Evolutionary conservation across 2,113 vertebrate genomes (phyloP).

Genomic region (Alethe castanea): DNA sequence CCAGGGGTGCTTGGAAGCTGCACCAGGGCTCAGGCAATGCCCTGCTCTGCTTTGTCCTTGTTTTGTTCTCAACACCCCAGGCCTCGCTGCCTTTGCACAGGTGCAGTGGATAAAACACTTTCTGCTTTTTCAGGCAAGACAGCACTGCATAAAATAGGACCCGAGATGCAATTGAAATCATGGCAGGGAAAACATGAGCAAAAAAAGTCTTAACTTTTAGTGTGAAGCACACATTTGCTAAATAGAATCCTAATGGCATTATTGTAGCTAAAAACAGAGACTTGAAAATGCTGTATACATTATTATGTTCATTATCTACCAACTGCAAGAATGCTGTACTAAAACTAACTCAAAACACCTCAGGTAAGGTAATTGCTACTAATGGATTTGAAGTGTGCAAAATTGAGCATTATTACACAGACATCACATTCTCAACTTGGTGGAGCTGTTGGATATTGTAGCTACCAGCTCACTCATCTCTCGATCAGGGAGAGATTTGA

Average conservation of each 20-base stretch:
- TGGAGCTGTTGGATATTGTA: constrained; percentile 72
- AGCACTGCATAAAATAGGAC: not conserved
- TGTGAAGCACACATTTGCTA: constrained; percentile 73
- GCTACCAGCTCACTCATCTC: constrained; percentile 77
- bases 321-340: constrained; percentile 87
- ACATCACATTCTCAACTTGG: constrained; percentile 81
- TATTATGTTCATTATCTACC: constrained; percentile 86
- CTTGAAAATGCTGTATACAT: constrained; percentile 82
- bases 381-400: constrained; percentile 92
- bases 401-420: constrained; percentile 91
- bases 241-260: constrained; percentile 79
- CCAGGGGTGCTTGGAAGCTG: not conserved
- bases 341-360: constrained; percentile 90
- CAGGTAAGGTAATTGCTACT: constrained; percentile 90
- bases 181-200: not conserved
- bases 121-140: constrained; percentile 9
- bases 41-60: not conserved
- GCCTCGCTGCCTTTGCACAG: not conserved
- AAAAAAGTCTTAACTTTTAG: constrained; percentile 74
- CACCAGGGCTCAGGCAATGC: not conserved
- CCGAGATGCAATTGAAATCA: not conserved
- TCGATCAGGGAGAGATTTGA: constrained; percentile 77
- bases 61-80: not conserved
- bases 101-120: not conserved
- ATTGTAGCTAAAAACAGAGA: constrained; percentile 80